phyloP scores from a whole-genome alignment of 2,888 invertebrate genomes.

The Aelia acuminata region DNA sequence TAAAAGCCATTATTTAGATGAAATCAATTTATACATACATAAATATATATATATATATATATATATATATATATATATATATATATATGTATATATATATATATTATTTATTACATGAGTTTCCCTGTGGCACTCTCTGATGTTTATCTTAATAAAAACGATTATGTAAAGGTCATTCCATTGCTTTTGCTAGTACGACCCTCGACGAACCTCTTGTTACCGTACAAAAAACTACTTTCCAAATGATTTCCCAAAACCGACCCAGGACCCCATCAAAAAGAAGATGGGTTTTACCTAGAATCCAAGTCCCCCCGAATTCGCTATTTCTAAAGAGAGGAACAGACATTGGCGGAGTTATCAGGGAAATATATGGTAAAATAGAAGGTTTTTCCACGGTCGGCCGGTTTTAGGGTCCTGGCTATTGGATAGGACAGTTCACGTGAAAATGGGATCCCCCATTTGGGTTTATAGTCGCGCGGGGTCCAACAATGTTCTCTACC shows the following conservation, averaged over 20 bases:
- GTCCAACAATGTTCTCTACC: not conserved
- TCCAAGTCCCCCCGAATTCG: conserved; percentile 7
- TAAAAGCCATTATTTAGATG: too few species aligned
- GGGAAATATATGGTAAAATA: not conserved
- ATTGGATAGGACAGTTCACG: conserved; percentile 10
- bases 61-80: too few species aligned
- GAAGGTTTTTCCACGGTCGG: conserved; percentile 14
- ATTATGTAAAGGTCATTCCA: not conserved
- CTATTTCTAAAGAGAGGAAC: not conserved
- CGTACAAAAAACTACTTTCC: not conserved
- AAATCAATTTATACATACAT: too few species aligned
- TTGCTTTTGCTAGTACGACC: not conserved
- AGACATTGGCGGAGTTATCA: not conserved
- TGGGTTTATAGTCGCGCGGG: not conserved
- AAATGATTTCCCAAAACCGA: not conserved
- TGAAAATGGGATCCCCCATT: not conserved
- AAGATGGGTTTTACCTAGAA: not conserved
- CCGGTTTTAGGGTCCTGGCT: not conserved
- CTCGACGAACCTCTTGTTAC: not conserved
- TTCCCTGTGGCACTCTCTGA: not conserved
- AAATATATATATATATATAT: too few species aligned
- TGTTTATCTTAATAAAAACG: not conserved
- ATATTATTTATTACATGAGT: not conserved
- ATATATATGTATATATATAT: too few species aligned
- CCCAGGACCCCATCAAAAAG: not conserved